phyloP scores from a whole-genome alignment of 2,797 vertebrate genomes.

The Enteromius thamalakanensis region DNA sequence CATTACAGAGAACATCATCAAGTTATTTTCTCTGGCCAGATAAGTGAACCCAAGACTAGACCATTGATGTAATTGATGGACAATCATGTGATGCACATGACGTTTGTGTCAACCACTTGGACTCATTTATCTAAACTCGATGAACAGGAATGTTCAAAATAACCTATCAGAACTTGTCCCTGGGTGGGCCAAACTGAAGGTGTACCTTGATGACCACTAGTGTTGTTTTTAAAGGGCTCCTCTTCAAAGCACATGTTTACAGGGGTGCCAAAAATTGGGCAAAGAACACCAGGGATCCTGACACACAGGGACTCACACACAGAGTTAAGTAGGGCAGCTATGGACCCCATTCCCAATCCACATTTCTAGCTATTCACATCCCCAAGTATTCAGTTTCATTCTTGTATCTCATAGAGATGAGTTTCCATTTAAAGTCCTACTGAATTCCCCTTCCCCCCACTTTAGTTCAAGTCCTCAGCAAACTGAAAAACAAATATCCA shows the following conservation, averaged over 20 bases:
- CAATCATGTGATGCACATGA: not conserved
- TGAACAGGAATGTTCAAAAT: constrained; percentile 26
- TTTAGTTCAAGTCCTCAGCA: constrained; percentile 38
- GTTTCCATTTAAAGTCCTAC: constrained; percentile 64
- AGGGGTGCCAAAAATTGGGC: constrained; percentile 61
- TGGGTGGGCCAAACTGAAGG: constrained; percentile 74
- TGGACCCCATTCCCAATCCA: constrained; percentile 56
- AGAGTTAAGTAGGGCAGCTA: not conserved
- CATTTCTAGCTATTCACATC: constrained; percentile 66
- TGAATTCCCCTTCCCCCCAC: constrained; percentile 48
- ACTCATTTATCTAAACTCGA: not conserved
- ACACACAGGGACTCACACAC: constrained; percentile 43
- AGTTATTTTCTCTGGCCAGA: not conserved
- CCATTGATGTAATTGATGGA: not conserved
- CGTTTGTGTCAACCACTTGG: constrained; percentile 22
- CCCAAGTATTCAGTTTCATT: constrained; percentile 64
- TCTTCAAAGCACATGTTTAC: constrained; percentile 81
- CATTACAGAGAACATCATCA: not conserved
- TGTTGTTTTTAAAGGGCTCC: constrained; percentile 69
- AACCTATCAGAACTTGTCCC: constrained; percentile 48
- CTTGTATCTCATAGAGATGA: constrained; percentile 65
- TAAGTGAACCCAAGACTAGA: not conserved
- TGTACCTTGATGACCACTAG: constrained; percentile 63
- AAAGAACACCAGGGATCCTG: constrained; percentile 67
- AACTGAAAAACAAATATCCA: constrained; percentile 50